Percentiles rank a stretch among this genome's conserved stretches.
phyloP scores from a whole-genome alignment of 2,797 vertebrate species.

The Sebastes trivittatus region DNA sequence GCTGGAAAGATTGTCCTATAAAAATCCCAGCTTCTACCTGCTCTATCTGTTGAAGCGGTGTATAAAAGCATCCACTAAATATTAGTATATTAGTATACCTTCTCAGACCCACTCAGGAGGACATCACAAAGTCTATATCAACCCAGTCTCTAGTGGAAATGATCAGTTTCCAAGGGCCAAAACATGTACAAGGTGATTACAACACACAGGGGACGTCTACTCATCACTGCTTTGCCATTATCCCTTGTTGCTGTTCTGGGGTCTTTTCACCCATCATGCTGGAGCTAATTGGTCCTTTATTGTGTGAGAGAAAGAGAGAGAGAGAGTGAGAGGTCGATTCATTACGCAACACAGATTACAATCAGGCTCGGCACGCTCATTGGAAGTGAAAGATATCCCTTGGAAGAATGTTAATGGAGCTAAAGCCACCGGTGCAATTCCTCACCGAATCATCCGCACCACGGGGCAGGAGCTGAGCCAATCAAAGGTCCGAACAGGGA shows the following conservation, averaged over 20 bases:
- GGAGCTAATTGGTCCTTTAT: conserved; percentile 38
- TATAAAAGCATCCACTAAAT: background rate
- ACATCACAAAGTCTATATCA: background rate
- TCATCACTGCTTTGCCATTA: background rate
- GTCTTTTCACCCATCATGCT: background rate
- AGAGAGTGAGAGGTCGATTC: conserved; percentile 31
- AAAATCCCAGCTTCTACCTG: background rate
- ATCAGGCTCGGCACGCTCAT: conserved; percentile 52
- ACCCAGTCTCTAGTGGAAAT: background rate
- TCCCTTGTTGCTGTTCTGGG: background rate
- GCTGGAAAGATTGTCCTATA: background rate
- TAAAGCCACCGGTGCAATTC: conserved; percentile 47
- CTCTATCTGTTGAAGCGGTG: background rate
- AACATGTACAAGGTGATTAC: conserved; percentile 18
- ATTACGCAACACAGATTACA: conserved; percentile 75
- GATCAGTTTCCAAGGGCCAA: background rate
- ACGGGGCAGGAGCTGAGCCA: conserved; percentile 27
- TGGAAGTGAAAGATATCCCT: conserved; percentile 76
- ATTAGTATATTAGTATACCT: background rate
- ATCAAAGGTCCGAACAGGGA: conserved; percentile 19
- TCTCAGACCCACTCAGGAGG: background rate
- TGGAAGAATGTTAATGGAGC: conserved; percentile 76
- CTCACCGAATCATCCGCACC: conserved; percentile 48
- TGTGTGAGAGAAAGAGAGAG: conserved; percentile 2
- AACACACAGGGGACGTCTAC: background rate